These are phyloP conservation scores for Cyanoramphus novaezelandiae DNA, from an alignment of 2,113 vertebrate species.

Conservation along the genomic window DNA sequence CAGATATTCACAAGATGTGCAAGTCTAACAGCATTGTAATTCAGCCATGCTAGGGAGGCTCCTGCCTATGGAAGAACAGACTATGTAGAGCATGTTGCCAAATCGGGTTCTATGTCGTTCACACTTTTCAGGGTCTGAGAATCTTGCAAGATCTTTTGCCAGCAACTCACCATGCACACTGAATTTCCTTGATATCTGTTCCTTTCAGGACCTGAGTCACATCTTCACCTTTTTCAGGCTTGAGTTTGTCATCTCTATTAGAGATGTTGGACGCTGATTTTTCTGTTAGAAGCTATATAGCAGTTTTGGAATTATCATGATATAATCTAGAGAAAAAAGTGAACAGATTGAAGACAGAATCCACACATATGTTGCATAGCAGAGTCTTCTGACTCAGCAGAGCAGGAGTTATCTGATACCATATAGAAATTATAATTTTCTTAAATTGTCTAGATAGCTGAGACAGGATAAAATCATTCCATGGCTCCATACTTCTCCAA, in stretches of 20 bases:
- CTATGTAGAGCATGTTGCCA: neutral
- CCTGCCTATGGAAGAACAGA: conserved; percentile 9
- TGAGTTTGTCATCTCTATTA: neutral
- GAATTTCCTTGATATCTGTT: neutral
- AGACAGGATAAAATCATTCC: neutral
- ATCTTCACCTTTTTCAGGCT: neutral
- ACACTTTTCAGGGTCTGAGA: conserved; percentile 14
- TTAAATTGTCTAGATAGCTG: conserved; percentile 1
- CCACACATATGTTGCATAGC: conserved; percentile 26
- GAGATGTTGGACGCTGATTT: neutral
- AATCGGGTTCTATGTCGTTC: conserved; percentile 5
- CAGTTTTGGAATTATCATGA: neutral
- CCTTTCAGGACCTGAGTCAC: neutral
- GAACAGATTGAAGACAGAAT: conserved; percentile 57
- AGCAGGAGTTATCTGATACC: neutral
- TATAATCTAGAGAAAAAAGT: neutral
- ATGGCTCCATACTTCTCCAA: neutral
- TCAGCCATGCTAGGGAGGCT: conserved; percentile 9
- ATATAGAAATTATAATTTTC: conserved; percentile 19
- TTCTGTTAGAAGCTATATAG: neutral
- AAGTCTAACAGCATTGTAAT: conserved; percentile 27
- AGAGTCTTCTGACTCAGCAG: conserved; percentile 60
- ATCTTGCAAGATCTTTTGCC: neutral
- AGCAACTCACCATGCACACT: neutral
- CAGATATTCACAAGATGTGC: neutral